Base-by-base conservation (phyloP, 2,797 vertebrate species). In the Bovichtus diacanthus region DNA sequence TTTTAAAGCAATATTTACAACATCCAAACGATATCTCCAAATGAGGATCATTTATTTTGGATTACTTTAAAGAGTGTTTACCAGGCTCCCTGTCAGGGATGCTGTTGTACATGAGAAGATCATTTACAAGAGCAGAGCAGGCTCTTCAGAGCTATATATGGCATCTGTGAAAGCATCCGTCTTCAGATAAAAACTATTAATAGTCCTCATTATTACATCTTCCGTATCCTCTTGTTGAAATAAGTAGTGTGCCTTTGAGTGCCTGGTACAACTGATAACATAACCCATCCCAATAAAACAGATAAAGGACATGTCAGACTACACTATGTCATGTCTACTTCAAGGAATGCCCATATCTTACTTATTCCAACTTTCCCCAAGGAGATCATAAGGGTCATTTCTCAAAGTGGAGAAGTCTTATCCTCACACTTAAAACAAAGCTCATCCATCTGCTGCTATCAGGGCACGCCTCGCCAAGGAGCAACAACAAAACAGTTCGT, bases 1-100 rank as follows among this genome's bases (percentile, higher is more conserved):
- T 73, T 86, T 89, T 81, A 88, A 84, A 91, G 78, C 64, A 91
- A 87, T 91, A 91, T 93, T 93, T 90, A 91, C 82, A 90, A 73
- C 67, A 78, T 77, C 64, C 31, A 12, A 75, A 60, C 75, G 34
- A 55, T 60, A 65, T 60, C 50, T 82, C 69, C 68, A 44, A 84
- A 71, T 78, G 68, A 69, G 67, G 49, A 65, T 77, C 58, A 78
- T 81, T 82, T 75, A 77, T 82, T 85, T 72, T 56, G 69, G 66
- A 83, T 81, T 50, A 68, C 78, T 76, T 83, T 72, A 75, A 74
- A 87, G 59, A 81, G 69, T 78, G 71, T 87, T 77, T 78, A 78
- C 65, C 74, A 43, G 74, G 53, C 44, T 79, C 78, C 63, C 77
- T 84, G 79, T 84, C 79, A 82, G 67, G 80, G 60, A 86, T 65